These are phyloP conservation scores for Cercocebus atys DNA, from an alignment of 2,113 vertebrate species.

Conservation along the genomic window DNA sequence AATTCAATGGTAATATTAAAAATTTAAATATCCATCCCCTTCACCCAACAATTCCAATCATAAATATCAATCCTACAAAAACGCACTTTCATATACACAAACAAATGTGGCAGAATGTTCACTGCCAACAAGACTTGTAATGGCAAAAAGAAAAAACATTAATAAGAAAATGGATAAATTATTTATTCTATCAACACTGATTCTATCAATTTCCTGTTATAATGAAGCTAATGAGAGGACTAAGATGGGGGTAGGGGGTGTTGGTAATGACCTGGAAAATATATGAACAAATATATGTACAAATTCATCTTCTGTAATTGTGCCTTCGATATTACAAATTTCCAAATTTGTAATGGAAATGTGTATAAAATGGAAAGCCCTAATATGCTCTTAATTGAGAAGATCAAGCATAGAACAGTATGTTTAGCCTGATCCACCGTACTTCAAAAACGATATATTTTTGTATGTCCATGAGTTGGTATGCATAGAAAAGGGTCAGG, in stretches of 20 bases:
- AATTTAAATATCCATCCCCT: neutral
- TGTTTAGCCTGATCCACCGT: neutral
- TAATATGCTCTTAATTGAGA: neutral
- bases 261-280: neutral
- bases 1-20: neutral
- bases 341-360: too few relatives aligned
- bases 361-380: neutral
- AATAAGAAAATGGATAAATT: neutral
- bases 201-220: neutral
- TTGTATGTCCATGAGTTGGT: too few relatives aligned
- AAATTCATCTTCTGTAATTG: too few relatives aligned
- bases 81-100: neutral
- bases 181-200: neutral
- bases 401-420: neutral
- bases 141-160: neutral
- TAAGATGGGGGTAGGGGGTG: accelerated
- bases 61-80: neutral
- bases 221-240: neutral
- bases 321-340: too few relatives aligned
- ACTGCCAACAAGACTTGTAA: neutral
- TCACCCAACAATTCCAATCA: neutral
- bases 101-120: neutral
- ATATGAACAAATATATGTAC: too few relatives aligned
- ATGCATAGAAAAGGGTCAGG: neutral
- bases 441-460: neutral